Conservation (phyloP, 1,140 invertebrate genomes). For the Temnothorax nylanderi region DNA sequence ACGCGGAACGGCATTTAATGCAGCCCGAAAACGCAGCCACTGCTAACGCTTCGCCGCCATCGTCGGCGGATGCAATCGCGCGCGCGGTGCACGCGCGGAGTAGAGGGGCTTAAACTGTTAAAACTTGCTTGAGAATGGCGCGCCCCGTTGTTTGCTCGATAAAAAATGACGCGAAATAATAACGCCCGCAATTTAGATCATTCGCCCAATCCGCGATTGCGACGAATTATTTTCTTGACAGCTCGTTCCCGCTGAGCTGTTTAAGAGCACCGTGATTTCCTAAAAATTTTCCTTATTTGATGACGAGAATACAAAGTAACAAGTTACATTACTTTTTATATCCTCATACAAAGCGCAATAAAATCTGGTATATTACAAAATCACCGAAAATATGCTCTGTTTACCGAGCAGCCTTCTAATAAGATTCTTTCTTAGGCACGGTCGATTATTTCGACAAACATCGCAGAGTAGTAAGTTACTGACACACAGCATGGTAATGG, state of each 20-base stretch:
- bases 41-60: conserved; percentile 24
- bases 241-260: background rate
- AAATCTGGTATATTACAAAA: background rate
- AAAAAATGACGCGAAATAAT: conserved; percentile 65
- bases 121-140: conserved; percentile 59
- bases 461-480: conserved; percentile 20
- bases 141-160: conserved; percentile 58
- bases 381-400: background rate
- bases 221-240: conserved; percentile 36
- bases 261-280: background rate
- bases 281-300: background rate
- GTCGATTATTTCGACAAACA: conserved; percentile 51
- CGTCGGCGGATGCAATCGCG: conserved; percentile 49
- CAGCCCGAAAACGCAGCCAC: conserved; percentile 37
- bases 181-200: conserved; percentile 62
- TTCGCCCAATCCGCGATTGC: conserved; percentile 10
- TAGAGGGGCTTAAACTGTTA: conserved; percentile 29
- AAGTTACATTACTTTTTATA: background rate
- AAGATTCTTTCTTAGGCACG: background rate
- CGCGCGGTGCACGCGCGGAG: conserved; percentile 13
- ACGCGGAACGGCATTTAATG: conserved; percentile 33
- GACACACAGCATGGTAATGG: conserved; percentile 50
- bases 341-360: background rate
- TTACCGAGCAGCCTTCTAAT: background rate
- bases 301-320: background rate